phyloP scores from a whole-genome alignment of 1,140 invertebrate genomes.

The Medauroidea extradentata region DNA sequence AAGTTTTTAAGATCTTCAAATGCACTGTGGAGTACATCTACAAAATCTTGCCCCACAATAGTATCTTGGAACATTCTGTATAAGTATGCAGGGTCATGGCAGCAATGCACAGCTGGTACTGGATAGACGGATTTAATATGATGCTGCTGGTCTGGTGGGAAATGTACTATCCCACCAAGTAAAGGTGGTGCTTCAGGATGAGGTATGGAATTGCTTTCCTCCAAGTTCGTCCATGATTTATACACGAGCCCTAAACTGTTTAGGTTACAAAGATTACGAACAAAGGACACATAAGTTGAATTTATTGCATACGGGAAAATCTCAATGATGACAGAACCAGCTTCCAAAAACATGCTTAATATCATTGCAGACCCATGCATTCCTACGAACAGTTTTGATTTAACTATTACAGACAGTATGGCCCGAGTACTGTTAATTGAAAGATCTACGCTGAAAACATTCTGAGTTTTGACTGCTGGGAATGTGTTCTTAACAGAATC shows the following conservation, averaged over 20 bases:
- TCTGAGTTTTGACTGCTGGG: background rate
- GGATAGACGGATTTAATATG: constrained; percentile 35
- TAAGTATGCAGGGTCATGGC: constrained; percentile 48
- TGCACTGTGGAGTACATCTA: background rate
- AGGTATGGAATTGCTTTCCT: constrained; percentile 34
- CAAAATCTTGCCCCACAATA: constrained; percentile 33
- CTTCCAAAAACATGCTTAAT: constrained; percentile 34
- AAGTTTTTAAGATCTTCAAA: background rate
- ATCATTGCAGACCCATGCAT: constrained; percentile 43
- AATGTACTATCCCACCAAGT: constrained; percentile 42
- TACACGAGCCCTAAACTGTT: constrained; percentile 40
- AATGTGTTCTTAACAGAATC: background rate
- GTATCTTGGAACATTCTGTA: constrained; percentile 54
- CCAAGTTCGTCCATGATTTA: constrained; percentile 42
- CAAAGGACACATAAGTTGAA: constrained; percentile 45
- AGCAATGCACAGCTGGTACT: constrained; percentile 46
- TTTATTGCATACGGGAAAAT: constrained; percentile 44
- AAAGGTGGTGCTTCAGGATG: constrained; percentile 39
- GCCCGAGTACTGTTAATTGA: background rate
- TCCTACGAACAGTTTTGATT: constrained; percentile 26
- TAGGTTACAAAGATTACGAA: constrained; percentile 42
- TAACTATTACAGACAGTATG: background rate
- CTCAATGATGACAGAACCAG: constrained; percentile 32
- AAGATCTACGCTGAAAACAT: constrained; percentile 28
- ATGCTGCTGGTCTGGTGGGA: constrained; percentile 34